Evolutionary conservation across 1,140 invertebrate genomes (phyloP), one percentile per base, ranked within the genome.

Genomic region (Pogonus chalceus): DNA sequence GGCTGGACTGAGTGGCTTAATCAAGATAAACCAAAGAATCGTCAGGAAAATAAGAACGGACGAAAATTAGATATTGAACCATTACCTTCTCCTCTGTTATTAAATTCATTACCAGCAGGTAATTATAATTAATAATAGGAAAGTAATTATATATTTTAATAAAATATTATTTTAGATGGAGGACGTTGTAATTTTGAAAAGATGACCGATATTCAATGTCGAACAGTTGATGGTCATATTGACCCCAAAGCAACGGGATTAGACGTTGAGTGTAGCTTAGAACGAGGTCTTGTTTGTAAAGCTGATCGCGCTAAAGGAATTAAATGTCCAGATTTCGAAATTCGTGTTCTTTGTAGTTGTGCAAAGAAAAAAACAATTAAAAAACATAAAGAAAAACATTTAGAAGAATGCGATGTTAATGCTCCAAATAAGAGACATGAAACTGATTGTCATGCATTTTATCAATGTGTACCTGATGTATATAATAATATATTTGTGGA

Each of bases 1-100:
- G 88, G 87, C 0, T 91, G 87, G 88, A 82, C 82, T 0, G 64
- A 72, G 9, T 91, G 88, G 88, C 74, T 88, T 46, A 89, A 83
- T 69, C 75, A 76, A 51, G 74, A 83, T 57, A 72, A 75, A 55
- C 61, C 65, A 55, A 67, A 63, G 51, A 65, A 9, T 56, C 53
- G 48, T n/a, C 48, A 67, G 18, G 22, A 16, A 46, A 61, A 52
- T 51, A 47, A 7, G 50, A 46, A 37, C 20, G 26, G 18, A 59
- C 60, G 63, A 43, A 65, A 54, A 23, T 58, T 69, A 0, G 85
- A 88, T 37, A 65, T 73, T n/a, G 86, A 89, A 64, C 75, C 76
- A 0, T 59, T 88, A 24, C 80, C 82, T 22, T 39, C 37, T 35
- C 7, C 52, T 12, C 22, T 49, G 20, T 49, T 35, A 35, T 20